Evolutionary conservation across 1,140 invertebrate genomes (phyloP).

Genomic region (Ips nitidus): DNA sequence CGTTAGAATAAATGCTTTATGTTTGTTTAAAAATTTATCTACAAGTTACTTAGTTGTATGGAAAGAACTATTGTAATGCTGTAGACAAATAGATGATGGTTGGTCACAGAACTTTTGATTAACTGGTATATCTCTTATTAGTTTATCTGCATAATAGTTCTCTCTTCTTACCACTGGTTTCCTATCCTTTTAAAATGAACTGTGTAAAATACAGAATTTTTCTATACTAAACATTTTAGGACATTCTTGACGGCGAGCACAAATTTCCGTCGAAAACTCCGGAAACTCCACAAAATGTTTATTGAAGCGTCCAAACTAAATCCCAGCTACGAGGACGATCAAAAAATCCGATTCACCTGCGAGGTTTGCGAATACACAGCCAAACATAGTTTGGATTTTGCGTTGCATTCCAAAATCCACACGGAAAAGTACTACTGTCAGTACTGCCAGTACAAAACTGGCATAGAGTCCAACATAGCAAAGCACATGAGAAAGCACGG

Average conservation of each 20-base stretch:
- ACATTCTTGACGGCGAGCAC: too few species aligned
- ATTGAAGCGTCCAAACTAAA: conserved; percentile 10
- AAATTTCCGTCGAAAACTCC: not conserved
- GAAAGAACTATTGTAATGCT: too few species aligned
- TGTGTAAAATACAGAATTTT: too few species aligned
- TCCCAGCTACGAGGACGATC: conserved; percentile 11
- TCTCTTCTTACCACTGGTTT: too few species aligned
- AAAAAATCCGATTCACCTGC: conserved; percentile 36
- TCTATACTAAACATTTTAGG: too few species aligned
- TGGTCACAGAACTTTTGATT: too few species aligned
- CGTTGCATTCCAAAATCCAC: conserved; percentile 46
- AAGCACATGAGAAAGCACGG: conserved; percentile 47
- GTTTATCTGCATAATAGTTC: too few species aligned
- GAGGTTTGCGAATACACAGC: conserved; percentile 44
- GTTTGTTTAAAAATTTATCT: not conserved
- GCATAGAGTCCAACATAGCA: conserved; percentile 49
- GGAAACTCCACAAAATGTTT: conserved; percentile 16
- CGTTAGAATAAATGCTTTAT: not conserved
- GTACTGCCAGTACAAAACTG: conserved; percentile 50
- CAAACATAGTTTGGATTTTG: conserved; percentile 39
- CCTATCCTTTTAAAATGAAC: too few species aligned
- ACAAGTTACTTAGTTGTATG: too few species aligned
- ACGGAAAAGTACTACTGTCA: conserved; percentile 49
- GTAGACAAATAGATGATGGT: too few species aligned
- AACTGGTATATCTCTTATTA: too few species aligned